Evolutionary conservation across 2,888 invertebrate species (phyloP).

Genomic region (Drosophila subquinaria): DNA sequence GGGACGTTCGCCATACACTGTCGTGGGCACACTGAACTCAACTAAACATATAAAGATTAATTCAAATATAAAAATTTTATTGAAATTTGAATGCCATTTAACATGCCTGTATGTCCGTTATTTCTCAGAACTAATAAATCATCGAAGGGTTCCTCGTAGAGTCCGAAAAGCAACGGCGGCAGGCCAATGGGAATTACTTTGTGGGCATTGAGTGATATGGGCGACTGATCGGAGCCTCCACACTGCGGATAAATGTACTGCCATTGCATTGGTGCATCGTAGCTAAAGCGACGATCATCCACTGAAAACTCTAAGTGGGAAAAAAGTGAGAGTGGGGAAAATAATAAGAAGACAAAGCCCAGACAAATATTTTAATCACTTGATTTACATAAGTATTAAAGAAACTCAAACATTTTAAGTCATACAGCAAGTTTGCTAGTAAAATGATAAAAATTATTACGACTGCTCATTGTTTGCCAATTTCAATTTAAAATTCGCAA

Average conservation of each 20-base stretch:
- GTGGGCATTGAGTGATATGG: slow-evolving; percentile 68
- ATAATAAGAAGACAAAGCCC: neutral
- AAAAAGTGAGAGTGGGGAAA: neutral
- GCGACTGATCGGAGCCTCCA: slow-evolving; percentile 89
- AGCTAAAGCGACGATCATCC: slow-evolving; percentile 61
- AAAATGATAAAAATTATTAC: neutral
- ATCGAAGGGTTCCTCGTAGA: slow-evolving; percentile 88
- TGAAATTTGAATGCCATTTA: neutral
- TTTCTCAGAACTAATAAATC: slow-evolving; percentile 88
- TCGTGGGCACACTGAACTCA: slow-evolving; percentile 73
- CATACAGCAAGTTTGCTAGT: neutral
- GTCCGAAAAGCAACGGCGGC: slow-evolving; percentile 88
- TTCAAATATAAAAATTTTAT: neutral
- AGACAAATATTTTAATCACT: neutral
- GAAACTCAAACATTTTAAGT: too few species aligned
- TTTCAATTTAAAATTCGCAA: slow-evolving; percentile 5
- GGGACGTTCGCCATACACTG: slow-evolving; percentile 68
- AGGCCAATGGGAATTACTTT: slow-evolving; percentile 65
- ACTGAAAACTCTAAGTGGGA: slow-evolving; percentile 46
- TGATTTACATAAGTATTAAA: too few species aligned
- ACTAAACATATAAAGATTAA: slow-evolving; percentile 47
- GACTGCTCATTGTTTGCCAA: neutral
- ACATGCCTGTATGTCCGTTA: slow-evolving; percentile 88
- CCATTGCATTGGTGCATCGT: slow-evolving; percentile 86
- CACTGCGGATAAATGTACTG: slow-evolving; percentile 87